Conservation (phyloP, 2,797 vertebrate genomes). For the Crocodylus rhombifer region DNA sequence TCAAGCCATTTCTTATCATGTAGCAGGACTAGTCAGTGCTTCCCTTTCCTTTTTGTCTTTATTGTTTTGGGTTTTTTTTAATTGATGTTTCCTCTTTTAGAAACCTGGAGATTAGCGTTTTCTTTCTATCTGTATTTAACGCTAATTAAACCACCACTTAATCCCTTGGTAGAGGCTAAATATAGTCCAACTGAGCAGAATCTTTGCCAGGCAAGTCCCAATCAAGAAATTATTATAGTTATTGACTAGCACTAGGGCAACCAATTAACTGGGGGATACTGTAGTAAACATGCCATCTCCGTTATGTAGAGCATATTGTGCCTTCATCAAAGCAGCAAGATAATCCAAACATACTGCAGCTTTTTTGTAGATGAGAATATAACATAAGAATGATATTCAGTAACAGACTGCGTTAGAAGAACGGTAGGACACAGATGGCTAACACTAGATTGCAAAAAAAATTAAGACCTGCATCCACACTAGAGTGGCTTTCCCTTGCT, state of each 20-base stretch:
- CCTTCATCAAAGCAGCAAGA: constrained; percentile 11
- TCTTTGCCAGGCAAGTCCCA: not conserved
- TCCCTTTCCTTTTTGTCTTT: not conserved
- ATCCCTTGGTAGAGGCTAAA: not conserved
- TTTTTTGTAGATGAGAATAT: constrained; percentile 17
- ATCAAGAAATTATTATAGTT: not conserved
- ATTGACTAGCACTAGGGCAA: not conserved
- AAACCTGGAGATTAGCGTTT: constrained; percentile 14
- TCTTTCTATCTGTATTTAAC: constrained; percentile 6
- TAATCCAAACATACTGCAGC: constrained; percentile 45
- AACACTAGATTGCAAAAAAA: constrained; percentile 66
- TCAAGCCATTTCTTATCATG: constrained; percentile 26
- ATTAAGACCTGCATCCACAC: constrained; percentile 71
- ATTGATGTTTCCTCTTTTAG: constrained; percentile 52
- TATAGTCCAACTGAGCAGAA: not conserved
- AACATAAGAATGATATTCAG: constrained; percentile 58
- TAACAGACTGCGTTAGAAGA: constrained; percentile 68
- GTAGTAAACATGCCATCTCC: not conserved
- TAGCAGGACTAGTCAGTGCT: constrained; percentile 24
- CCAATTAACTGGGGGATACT: not conserved
- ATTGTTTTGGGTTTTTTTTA: constrained; percentile 47
- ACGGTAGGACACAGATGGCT: constrained; percentile 66
- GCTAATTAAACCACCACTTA: not conserved
- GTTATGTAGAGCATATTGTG: not conserved
- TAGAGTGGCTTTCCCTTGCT: constrained; percentile 62